Percentiles rank a stretch among this genome's conserved stretches.
Evolutionary conservation across 2,888 invertebrate species (phyloP).

Genomic region (Caenorhabditis angaria): DNA sequence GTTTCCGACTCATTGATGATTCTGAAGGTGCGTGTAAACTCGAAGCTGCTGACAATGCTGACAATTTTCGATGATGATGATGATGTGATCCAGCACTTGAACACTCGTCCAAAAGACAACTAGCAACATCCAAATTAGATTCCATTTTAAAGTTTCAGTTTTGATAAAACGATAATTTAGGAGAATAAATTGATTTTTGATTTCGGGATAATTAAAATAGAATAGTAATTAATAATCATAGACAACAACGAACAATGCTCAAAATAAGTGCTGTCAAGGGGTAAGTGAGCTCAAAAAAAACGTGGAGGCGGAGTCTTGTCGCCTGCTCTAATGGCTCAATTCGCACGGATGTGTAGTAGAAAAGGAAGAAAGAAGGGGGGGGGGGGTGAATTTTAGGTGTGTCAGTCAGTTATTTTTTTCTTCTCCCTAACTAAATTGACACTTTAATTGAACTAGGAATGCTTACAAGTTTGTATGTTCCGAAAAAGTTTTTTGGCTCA

Average conservation of each 20-base stretch:
- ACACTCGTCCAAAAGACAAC: constrained; percentile 44
- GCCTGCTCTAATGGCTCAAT: constrained; percentile 42
- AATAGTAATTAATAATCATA: not conserved
- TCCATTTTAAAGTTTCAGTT: constrained; percentile 34
- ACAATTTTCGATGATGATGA: constrained; percentile 29
- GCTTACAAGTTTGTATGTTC: not conserved
- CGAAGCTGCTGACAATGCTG: constrained; percentile 41
- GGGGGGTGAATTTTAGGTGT: not conserved
- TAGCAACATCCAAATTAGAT: constrained; percentile 42
- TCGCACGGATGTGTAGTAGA: constrained; percentile 20
- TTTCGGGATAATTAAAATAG: not conserved
- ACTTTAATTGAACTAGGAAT: not conserved
- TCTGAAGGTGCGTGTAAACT: constrained; percentile 48
- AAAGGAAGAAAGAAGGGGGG: not conserved
- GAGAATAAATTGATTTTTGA: not conserved
- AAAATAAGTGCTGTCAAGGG: constrained; percentile 6
- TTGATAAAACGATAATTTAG: not conserved
- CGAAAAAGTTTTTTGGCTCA: not conserved
- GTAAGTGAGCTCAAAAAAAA: constrained; percentile 27
- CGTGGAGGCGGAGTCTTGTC: constrained; percentile 39
- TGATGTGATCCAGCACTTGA: constrained; percentile 28
- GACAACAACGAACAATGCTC: not conserved
- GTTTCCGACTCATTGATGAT: constrained; percentile 52
- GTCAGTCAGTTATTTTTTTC: not conserved
- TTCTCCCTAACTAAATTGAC: not conserved